Evolutionary conservation across 2,113 vertebrate species (phyloP).

Genomic region (Rissa tridactyla): DNA sequence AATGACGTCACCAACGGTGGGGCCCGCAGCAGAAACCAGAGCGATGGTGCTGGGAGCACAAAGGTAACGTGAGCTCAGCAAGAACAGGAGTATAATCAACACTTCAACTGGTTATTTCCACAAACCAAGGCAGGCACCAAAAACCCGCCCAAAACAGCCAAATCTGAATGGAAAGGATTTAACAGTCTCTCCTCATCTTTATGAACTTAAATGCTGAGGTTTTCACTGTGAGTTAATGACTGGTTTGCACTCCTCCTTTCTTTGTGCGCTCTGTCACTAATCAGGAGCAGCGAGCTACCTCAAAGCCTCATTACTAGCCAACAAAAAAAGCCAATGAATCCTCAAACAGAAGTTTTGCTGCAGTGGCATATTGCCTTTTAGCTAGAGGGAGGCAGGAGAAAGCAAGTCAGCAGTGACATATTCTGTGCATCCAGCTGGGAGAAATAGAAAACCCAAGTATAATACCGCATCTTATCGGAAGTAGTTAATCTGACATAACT

Average conservation of each 20-base stretch:
- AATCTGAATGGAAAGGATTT: constrained; percentile 16
- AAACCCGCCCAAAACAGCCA: background rate
- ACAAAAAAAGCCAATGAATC: constrained; percentile 62
- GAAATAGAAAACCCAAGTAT: constrained; percentile 62
- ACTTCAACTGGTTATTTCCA: background rate
- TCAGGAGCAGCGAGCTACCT: constrained; percentile 61
- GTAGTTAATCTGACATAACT: constrained; percentile 75
- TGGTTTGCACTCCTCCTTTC: constrained; percentile 28
- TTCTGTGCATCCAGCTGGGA: constrained; percentile 66
- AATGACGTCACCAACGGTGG: accelerated
- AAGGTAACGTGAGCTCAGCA: background rate
- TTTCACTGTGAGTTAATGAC: constrained; percentile 47
- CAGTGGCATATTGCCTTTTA: constrained; percentile 70
- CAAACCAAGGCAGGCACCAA: background rate
- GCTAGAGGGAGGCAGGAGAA: constrained; percentile 64
- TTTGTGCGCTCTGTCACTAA: constrained; percentile 23
- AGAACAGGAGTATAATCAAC: background rate
- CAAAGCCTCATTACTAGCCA: constrained; percentile 61
- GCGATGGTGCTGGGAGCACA: accelerated
- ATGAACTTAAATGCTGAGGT: constrained; percentile 37
- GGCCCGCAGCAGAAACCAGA: background rate
- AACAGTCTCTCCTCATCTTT: constrained; percentile 29
- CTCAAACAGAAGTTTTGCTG: constrained; percentile 63
- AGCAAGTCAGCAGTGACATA: constrained; percentile 60
- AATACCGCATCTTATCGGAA: constrained; percentile 71